A percentile compares a stretch with the other conserved stretches of the same genome.
Conservation (phyloP, 2,113 vertebrate species). For the Callionymus lyra region DNA sequence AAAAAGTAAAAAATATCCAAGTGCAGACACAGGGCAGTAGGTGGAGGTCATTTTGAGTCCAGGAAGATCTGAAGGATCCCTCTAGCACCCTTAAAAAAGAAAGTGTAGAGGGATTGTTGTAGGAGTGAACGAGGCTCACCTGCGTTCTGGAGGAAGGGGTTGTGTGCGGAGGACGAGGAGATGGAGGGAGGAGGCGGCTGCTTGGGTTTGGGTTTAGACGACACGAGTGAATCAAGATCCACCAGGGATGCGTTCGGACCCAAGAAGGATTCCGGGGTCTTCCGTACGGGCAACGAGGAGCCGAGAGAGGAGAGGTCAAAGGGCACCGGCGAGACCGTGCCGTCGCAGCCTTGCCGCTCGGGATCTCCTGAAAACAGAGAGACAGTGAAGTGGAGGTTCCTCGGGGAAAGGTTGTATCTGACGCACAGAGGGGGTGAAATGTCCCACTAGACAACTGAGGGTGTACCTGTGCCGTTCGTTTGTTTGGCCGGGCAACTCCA, state of each 20-base stretch:
- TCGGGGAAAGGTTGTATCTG: background rate
- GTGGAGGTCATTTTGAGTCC: too few species aligned
- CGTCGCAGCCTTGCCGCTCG: conserved; percentile 55
- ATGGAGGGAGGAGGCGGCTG: conserved; percentile 67
- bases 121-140: conserved; percentile 41
- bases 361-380: conserved; percentile 45
- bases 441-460: conserved; percentile 39
- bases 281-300: conserved; percentile 74
- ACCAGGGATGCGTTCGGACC: conserved; percentile 85
- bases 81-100: too few species aligned
- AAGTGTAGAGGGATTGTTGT: too few species aligned
- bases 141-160: conserved; percentile 80
- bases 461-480: conserved; percentile 73
- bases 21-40: too few species aligned
- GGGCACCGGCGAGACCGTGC: conserved; percentile 67
- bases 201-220: conserved; percentile 74
- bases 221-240: conserved; percentile 81
- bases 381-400: background rate
- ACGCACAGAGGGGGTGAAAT: conserved; percentile 29
- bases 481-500: conserved; percentile 72
- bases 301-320: conserved; percentile 74
- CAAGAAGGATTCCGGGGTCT: conserved; percentile 86
- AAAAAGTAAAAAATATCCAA: too few species aligned
- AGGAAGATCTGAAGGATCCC: too few species aligned
- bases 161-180: conserved; percentile 67